These are phyloP conservation scores for Chunga burmeisteri DNA, from an alignment of 2,113 vertebrate genomes.

Conservation along the genomic window DNA sequence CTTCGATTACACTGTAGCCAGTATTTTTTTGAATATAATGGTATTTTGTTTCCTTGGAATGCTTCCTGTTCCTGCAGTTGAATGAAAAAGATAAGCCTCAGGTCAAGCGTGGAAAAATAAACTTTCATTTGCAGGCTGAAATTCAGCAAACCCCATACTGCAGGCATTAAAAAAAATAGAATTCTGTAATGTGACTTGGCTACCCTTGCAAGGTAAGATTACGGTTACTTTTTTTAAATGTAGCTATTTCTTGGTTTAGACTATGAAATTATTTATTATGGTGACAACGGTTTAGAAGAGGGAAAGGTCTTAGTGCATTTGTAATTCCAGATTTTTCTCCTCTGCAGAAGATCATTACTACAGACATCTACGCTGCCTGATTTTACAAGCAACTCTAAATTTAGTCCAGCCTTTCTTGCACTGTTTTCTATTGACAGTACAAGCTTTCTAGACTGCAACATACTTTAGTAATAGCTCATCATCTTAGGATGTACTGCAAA, in stretches of 20 bases:
- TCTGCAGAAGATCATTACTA: background rate
- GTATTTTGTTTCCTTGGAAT: background rate
- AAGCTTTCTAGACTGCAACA: background rate
- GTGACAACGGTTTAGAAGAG: background rate
- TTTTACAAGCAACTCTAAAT: background rate
- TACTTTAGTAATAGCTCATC: background rate
- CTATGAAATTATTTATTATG: background rate
- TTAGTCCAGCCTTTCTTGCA: background rate
- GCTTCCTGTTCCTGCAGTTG: background rate
- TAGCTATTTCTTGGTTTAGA: background rate
- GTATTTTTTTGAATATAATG: background rate
- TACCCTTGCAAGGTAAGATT: slow-evolving; percentile 12
- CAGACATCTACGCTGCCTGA: background rate
- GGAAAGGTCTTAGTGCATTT: background rate
- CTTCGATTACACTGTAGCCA: background rate
- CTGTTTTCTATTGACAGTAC: background rate
- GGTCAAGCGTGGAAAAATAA: background rate
- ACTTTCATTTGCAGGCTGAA: slow-evolving; percentile 40
- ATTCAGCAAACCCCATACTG: background rate
- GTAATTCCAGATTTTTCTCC: background rate
- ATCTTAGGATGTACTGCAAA: background rate
- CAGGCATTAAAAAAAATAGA: background rate
- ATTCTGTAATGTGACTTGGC: background rate
- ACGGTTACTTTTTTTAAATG: background rate
- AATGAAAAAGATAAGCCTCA: background rate